Conservation (phyloP, 2,113 vertebrate genomes). For the Paradisaea rubra region DNA sequence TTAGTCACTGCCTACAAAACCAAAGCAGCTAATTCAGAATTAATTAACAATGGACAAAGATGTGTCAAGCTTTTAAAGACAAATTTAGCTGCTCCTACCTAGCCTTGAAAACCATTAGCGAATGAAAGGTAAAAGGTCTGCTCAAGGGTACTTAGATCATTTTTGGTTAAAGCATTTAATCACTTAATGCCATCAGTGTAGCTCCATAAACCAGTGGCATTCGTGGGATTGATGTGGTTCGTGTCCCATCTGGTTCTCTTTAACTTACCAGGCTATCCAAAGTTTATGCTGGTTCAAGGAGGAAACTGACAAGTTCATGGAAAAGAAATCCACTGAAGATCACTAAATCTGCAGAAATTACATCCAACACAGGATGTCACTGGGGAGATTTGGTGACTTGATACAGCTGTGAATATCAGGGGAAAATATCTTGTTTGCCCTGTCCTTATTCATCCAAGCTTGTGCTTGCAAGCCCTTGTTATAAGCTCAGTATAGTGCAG, state of each 20-base stretch:
- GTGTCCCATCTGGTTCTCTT: neutral
- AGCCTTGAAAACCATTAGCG: neutral
- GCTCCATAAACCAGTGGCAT: neutral
- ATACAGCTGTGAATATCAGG: neutral
- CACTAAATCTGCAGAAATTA: neutral
- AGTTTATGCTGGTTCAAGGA: neutral
- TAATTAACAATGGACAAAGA: neutral
- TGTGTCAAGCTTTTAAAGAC: neutral
- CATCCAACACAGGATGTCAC: neutral
- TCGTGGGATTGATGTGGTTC: neutral
- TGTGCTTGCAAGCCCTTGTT: neutral
- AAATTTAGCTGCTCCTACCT: neutral
- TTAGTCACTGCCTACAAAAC: neutral
- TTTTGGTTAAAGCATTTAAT: constrained; percentile 17
- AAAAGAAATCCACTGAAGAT: neutral
- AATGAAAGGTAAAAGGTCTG: neutral
- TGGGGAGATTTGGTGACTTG: neutral
- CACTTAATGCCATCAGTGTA: neutral
- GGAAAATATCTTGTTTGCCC: neutral
- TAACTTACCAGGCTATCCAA: neutral
- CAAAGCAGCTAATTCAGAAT: neutral
- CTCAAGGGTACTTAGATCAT: neutral
- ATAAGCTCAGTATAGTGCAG: neutral
- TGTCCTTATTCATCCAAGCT: neutral
- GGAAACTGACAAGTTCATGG: neutral